phyloP scores from a whole-genome alignment of 2,797 vertebrate genomes.

The Anguilla marmorata region DNA sequence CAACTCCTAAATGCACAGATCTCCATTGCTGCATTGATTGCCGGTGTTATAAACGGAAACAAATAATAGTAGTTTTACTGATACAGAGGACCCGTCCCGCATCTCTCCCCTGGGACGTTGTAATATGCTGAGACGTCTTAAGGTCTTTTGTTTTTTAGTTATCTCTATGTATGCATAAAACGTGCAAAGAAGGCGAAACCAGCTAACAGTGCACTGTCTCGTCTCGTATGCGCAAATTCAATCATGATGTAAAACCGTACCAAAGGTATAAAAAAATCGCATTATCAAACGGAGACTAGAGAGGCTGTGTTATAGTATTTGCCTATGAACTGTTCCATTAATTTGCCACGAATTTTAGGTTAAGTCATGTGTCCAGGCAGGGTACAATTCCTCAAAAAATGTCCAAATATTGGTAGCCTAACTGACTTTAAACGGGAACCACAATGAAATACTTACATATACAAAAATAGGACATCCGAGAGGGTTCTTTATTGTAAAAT shows the following conservation, averaged over 20 bases:
- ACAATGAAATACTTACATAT: slow-evolving; percentile 24
- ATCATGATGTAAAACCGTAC: not conserved
- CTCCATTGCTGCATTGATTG: not conserved
- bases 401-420: not conserved
- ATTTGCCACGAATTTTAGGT: slow-evolving; percentile 17
- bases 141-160: not conserved
- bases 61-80: not conserved
- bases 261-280: not conserved
- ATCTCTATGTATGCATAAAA: not conserved
- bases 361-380: slow-evolving; percentile 26
- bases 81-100: not conserved
- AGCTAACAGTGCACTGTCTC: not conserved
- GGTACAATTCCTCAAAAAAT: slow-evolving; percentile 22
- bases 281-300: not conserved
- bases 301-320: not conserved
- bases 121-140: not conserved
- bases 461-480: slow-evolving; percentile 34
- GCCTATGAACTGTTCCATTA: slow-evolving; percentile 30
- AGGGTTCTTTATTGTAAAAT: slow-evolving; percentile 20
- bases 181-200: not conserved
- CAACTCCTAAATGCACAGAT: not conserved
- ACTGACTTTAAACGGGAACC: slow-evolving; percentile 21
- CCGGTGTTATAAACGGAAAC: not conserved
- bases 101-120: not conserved
- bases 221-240: not conserved